Evolutionary conservation across 2,113 vertebrate species (phyloP), one percentile per base, ranked within the genome.

Genomic region (Hippocampus zosterae): DNA sequence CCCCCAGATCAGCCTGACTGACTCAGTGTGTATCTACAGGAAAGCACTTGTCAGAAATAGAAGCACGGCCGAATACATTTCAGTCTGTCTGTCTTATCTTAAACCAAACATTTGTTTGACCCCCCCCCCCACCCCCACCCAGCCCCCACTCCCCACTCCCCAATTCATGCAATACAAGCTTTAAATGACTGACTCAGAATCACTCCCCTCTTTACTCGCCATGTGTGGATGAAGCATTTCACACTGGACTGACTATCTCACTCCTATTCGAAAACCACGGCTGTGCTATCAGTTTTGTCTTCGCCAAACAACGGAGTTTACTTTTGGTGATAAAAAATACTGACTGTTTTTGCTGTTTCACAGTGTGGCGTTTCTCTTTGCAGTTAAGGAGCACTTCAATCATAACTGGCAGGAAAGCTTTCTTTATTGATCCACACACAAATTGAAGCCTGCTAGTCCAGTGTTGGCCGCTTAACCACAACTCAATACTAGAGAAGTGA

Each of bases 401-500:
- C 81, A 69, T n/a, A n/a, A 46, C 25, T 57, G 75, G 74, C 70
- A 48, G 73, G 66, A 80, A 78, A 82, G 76, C 74, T 81, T 77
- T 83, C 50, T 55, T 46, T 81, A 90, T 90, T 57, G 88, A 88
- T 87, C 83, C 65, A 61, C 60, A 65, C 62, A 64, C 76, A 87
- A 78, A 86, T 83, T 85, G 80, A 71, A 76, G 85, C 77, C 76
- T 72, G 72, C 72, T 75, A 70, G 67, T 69, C 71, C 66, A 63
- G 80, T 70, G 50, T 66, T 73, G 78, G 72, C 79, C 73, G 80
- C 81, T 76, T 77, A 71, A 90, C 85, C 85, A 84, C 88, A 88
- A 76, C 71, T 90, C 87, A 83, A 87, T 87, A 88, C 66, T 56
- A 52, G 60, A 69, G 65, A 62, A 62, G 62, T n/a, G 67, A 57